Conservation (phyloP, 2,888 invertebrate species). For the Aplocera efformata region DNA sequence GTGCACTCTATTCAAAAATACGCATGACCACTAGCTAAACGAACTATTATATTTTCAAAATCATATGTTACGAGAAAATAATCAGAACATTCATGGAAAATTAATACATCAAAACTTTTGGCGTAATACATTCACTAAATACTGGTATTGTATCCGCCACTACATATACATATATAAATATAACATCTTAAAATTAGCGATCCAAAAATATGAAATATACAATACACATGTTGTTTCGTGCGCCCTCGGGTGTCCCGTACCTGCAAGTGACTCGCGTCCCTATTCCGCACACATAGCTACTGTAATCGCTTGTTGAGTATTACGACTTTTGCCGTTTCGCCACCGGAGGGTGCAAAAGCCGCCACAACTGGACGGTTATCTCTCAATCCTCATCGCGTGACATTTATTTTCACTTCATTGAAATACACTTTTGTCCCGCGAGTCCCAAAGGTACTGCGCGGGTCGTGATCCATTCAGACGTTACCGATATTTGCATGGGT, state of each 20-base stretch:
- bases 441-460: constrained; percentile 8
- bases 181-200: constrained; percentile 81
- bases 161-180: constrained; percentile 81
- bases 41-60: constrained; percentile 47
- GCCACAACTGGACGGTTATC: constrained; percentile 76
- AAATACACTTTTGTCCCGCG: constrained; percentile 13
- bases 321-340: constrained; percentile 59
- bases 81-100: constrained; percentile 71
- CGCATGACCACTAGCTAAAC: constrained; percentile 79
- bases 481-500: no score
- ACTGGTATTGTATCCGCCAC: constrained; percentile 76
- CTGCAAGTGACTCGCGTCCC: constrained; percentile 50
- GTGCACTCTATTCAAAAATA: constrained; percentile 76
- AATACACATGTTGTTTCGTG: constrained; percentile 77
- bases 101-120: constrained; percentile 80
- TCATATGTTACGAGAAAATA: constrained; percentile 37
- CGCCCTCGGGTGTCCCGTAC: constrained; percentile 65
- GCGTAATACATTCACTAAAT: constrained; percentile 77
- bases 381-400: constrained; percentile 71
- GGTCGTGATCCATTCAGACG: neutral
- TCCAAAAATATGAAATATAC: constrained; percentile 81
- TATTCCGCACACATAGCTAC: constrained; percentile 30
- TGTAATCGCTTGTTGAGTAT: constrained; percentile 47
- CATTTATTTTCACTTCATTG: constrained; percentile 31
- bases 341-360: constrained; percentile 73